A percentile compares a stretch with the other conserved stretches of the same genome.
Evolutionary conservation across 1,140 invertebrate species (phyloP).

Genomic region (Spodoptera litura): DNA sequence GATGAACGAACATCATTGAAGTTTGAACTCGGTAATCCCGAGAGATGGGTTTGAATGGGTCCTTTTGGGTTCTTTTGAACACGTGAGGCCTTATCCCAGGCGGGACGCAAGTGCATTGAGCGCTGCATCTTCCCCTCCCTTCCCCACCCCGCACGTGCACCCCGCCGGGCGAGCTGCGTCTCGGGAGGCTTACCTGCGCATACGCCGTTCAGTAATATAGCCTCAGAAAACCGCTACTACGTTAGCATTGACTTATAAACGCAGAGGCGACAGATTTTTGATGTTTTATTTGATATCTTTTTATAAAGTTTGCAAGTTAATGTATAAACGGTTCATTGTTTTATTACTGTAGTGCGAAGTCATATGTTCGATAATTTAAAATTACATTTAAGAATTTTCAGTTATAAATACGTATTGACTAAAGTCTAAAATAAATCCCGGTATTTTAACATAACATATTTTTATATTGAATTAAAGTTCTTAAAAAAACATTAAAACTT

Average conservation of each 20-base stretch:
- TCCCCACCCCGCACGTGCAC: conserved; percentile 20
- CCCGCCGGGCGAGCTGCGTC: conserved; percentile 14
- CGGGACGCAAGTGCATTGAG: conserved; percentile 69
- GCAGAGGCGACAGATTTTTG: conserved; percentile 34
- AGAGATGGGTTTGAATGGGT: conserved; percentile 58
- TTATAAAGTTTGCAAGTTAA: too few species aligned
- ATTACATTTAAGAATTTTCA: too few species aligned
- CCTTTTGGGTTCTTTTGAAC: conserved; percentile 47
- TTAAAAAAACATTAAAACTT: background rate
- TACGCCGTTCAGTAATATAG: conserved; percentile 64
- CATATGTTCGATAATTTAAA: too few species aligned
- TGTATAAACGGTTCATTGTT: background rate
- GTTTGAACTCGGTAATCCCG: background rate
- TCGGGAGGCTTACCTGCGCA: conserved; percentile 76
- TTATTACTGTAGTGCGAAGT: too few species aligned
- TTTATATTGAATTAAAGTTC: background rate
- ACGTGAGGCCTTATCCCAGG: conserved; percentile 62
- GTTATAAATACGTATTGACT: too few species aligned
- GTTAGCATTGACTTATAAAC: conserved; percentile 57
- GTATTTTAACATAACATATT: background rate
- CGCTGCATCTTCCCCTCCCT: conserved; percentile 49
- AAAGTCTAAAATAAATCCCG: too few species aligned
- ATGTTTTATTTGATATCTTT: too few species aligned
- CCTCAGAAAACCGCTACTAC: conserved; percentile 76
- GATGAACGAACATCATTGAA: background rate